Percentiles rank a stretch among this genome's conserved stretches.
phyloP scores from a whole-genome alignment of 2,888 invertebrate genomes.

The Euclidia mi region DNA sequence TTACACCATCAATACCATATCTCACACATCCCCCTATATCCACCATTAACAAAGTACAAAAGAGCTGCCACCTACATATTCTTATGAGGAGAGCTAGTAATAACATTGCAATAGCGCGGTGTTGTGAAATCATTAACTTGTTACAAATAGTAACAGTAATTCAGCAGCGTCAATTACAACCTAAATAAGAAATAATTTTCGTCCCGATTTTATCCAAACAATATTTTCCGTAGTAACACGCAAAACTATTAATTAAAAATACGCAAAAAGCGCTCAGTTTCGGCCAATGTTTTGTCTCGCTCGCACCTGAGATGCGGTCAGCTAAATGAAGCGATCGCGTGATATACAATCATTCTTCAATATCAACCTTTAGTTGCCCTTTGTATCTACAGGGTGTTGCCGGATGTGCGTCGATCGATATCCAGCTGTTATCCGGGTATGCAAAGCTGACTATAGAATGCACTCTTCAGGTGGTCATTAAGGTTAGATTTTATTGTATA shows the following conservation, averaged over 20 bases:
- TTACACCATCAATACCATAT: too few relatives aligned
- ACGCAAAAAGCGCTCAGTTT: conserved; percentile 51
- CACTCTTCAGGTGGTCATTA: too few relatives aligned
- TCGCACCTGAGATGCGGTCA: conserved; percentile 65
- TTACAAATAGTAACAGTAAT: background rate
- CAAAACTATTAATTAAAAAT: conserved; percentile 55
- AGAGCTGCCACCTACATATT: too few relatives aligned
- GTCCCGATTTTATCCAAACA: background rate
- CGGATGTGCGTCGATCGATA: conserved; percentile 33
- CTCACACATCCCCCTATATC: too few relatives aligned
- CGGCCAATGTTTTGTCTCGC: conserved; percentile 41
- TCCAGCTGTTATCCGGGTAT: conserved; percentile 20
- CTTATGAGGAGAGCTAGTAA: too few relatives aligned
- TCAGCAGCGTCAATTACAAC: background rate
- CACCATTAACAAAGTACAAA: too few relatives aligned
- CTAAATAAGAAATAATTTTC: background rate
- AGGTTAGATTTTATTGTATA: too few relatives aligned
- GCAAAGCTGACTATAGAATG: too few relatives aligned
- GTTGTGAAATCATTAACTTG: background rate
- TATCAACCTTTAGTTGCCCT: conserved; percentile 63
- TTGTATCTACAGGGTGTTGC: conserved; percentile 62
- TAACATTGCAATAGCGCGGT: too few relatives aligned
- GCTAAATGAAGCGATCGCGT: conserved; percentile 87
- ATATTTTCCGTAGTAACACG: conserved; percentile 15
- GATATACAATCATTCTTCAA: conserved; percentile 79